Percentiles rank a stretch among this genome's conserved stretches.
Conservation (phyloP, 2,888 invertebrate genomes). For the Deilephila porcellus region DNA sequence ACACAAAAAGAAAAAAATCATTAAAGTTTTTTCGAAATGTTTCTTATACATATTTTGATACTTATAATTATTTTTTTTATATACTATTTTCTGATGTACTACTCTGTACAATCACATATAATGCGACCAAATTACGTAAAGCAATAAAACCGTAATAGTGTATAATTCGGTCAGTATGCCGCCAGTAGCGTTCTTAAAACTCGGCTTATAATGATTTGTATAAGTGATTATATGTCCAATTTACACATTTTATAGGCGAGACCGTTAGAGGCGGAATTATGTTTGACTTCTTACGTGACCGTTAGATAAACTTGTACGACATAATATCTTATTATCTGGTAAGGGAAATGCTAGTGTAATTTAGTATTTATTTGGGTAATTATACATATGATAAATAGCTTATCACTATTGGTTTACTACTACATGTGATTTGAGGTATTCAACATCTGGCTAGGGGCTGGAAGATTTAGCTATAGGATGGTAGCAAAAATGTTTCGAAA, state of each 20-base stretch:
- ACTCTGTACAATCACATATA: no score
- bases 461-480: no score
- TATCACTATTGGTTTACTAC: no score
- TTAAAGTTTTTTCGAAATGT: no score
- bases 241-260: background rate
- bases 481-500: no score
- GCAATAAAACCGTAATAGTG: background rate
- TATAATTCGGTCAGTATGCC: slow-evolving; percentile 3
- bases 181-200: background rate
- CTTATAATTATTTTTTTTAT: no score
- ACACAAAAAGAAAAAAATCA: no score
- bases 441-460: no score
- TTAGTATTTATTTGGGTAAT: no score
- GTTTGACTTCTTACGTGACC: slow-evolving; percentile 3
- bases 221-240: background rate
- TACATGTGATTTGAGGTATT: no score
- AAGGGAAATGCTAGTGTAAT: background rate
- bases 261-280: background rate
- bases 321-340: background rate
- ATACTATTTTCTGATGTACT: background rate
- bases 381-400: no score
- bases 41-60: no score
- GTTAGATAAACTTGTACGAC: background rate
- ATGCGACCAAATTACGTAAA: background rate
- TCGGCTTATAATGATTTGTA: background rate